phyloP scores from a whole-genome alignment of 2,797 vertebrate species.

The Austrolebias charrua region DNA sequence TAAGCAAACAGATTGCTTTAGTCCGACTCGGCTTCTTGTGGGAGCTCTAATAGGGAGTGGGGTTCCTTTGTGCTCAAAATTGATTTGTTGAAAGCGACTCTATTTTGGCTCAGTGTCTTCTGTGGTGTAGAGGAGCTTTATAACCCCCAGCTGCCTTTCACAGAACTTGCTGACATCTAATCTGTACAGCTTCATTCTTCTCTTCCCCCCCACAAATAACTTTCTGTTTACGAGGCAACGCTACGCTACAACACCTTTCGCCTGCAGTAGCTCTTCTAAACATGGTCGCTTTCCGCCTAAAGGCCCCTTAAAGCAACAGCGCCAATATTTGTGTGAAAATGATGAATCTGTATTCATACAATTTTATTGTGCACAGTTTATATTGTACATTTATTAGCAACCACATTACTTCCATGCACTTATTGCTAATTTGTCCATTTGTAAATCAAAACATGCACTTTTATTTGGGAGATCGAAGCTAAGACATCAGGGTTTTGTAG shows the following conservation, averaged over 20 bases:
- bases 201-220: background rate
- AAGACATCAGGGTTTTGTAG: too few relatives aligned
- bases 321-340: too few relatives aligned
- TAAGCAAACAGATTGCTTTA: conserved; percentile 48
- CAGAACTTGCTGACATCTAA: conserved; percentile 12
- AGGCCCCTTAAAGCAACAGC: too few relatives aligned
- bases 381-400: too few relatives aligned
- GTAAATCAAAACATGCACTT: too few relatives aligned
- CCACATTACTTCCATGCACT: too few relatives aligned
- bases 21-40: conserved; percentile 26
- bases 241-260: background rate
- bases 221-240: background rate
- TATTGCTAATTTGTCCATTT: too few relatives aligned
- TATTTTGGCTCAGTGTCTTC: conserved; percentile 17
- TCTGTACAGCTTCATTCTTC: background rate
- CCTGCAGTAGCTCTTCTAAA: background rate
- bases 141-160: conserved; percentile 24
- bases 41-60: conserved; percentile 29
- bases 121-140: conserved; percentile 11
- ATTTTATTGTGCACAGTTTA: too few relatives aligned
- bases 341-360: too few relatives aligned
- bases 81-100: conserved; percentile 45
- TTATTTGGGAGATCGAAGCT: too few relatives aligned
- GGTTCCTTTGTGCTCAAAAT: conserved; percentile 43
- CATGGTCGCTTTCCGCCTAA: too few relatives aligned